phyloP scores from a whole-genome alignment of 2,888 invertebrate species.

The Euclidia mi region DNA sequence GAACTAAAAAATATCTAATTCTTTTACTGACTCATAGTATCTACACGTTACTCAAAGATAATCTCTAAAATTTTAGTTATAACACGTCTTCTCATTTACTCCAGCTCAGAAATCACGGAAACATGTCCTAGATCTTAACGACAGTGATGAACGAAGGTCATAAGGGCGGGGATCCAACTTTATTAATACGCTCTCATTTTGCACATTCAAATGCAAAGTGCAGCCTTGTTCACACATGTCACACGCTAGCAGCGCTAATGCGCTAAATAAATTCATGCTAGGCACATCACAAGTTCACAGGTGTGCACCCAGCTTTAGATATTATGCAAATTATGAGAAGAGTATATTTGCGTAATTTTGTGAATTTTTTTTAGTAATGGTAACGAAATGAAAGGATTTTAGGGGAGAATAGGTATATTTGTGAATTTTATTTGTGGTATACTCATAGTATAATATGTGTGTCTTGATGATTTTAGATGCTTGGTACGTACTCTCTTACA shows the following conservation, averaged over 20 bases:
- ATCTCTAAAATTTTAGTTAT: no score
- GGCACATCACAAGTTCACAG: slow-evolving; percentile 60
- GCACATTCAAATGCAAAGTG: slow-evolving; percentile 66
- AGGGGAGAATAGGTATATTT: neutral
- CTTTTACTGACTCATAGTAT: no score
- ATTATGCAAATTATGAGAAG: slow-evolving; percentile 57
- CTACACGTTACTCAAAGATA: no score
- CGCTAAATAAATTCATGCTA: slow-evolving; percentile 70
- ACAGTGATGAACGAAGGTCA: slow-evolving; percentile 30
- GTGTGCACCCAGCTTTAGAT: slow-evolving; percentile 55
- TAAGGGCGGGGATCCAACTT: slow-evolving; percentile 41
- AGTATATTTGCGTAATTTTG: slow-evolving; percentile 36
- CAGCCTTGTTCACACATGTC: slow-evolving; percentile 60
- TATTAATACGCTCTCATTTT: slow-evolving; percentile 58
- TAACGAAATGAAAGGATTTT: slow-evolving; percentile 38
- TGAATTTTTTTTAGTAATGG: slow-evolving; percentile 37
- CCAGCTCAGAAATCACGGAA: no score
- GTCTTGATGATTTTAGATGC: no score
- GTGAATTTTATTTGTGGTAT: no score
- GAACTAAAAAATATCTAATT: no score
- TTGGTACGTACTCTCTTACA: no score
- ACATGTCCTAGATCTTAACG: neutral
- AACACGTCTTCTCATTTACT: neutral
- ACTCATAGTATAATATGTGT: no score
- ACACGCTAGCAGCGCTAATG: slow-evolving; percentile 56